Evolutionary conservation across 2,888 invertebrate genomes (phyloP).

Genomic region (Lordiphosa andalusiaca): DNA sequence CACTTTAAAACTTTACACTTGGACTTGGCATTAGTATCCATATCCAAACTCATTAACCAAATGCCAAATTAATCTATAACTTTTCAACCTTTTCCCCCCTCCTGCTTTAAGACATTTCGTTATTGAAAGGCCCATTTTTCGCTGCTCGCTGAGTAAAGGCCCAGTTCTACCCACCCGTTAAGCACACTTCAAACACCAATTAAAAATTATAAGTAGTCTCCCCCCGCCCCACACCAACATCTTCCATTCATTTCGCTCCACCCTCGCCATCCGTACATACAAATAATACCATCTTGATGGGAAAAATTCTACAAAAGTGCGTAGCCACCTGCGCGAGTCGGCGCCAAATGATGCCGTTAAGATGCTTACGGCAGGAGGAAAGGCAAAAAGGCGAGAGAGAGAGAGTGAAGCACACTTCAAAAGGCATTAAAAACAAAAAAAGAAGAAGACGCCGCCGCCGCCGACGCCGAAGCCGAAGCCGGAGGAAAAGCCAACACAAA

Average conservation of each 20-base stretch:
- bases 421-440: slow-evolving; percentile 71
- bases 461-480: too few relatives aligned
- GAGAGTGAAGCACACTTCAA: slow-evolving; percentile 58
- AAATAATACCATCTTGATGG: slow-evolving; percentile 59
- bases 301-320: slow-evolving; percentile 52
- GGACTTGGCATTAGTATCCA: too few relatives aligned
- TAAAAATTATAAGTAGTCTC: slow-evolving; percentile 67
- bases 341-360: slow-evolving; percentile 72
- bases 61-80: too few relatives aligned
- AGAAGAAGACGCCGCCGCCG: slow-evolving; percentile 23
- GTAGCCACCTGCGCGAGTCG: slow-evolving; percentile 65
- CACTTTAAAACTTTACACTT: too few relatives aligned
- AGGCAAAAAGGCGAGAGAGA: slow-evolving; percentile 18
- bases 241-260: slow-evolving; percentile 2
- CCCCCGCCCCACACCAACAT: not conserved
- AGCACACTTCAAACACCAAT: slow-evolving; percentile 67
- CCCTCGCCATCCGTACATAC: slow-evolving; percentile 4
- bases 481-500: slow-evolving; percentile 47
- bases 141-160: too few relatives aligned
- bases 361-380: slow-evolving; percentile 55
- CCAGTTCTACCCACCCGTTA: slow-evolving; percentile 13
- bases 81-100: too few relatives aligned
- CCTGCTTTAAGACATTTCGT: slow-evolving; percentile 1
- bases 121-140: too few relatives aligned
- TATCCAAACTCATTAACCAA: not conserved